Base-by-base conservation (phyloP, 2,888 invertebrate genomes). In the Beris chalybata region DNA sequence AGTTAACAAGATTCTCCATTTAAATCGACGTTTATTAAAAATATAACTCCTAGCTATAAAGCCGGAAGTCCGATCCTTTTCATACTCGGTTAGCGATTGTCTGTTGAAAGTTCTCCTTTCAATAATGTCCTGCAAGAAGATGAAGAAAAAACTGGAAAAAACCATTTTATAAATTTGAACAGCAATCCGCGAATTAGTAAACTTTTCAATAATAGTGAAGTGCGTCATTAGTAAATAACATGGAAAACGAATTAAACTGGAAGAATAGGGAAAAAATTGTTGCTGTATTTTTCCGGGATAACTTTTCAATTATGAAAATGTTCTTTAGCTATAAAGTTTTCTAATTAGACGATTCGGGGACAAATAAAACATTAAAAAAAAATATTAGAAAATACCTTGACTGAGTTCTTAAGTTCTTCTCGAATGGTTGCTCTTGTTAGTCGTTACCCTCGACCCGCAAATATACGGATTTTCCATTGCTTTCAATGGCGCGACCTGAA, bases 1-100 rank as follows among this genome's bases (percentile, higher is more conserved):
- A 77, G 75, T 71, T 68, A 61, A 61, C 30, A 50, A 32, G 47
- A 61, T 50, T 50, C 15, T 22, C 54, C 32, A 9, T 38, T 38
- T 38, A 38, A 38, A 38, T 38, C 38, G 38, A 38, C 38, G 5
- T 38, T 38, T 38, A 38, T 38, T 38, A 38, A 38, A 38, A 38
- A 38, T 38, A 9, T 38, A 38, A 7, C 38, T 38, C 38, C 38
- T 38, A 38, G 38, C 7, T 7, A 38, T 38, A 38, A 7, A 38
- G 38, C 38, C 38, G 38, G 38, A 5, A 38, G 38, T 38, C 38
- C 9, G 38, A 38, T 38, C 7, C 38, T 38, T 38, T 38, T 38
- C 38, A 38, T 38, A 38, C 9, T 9, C 38, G 38, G 9, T 38
- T 38, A 38, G 38, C 5, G 3, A 38, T 38, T 38, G 38, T 38